Base-by-base conservation (phyloP, 2,113 vertebrate genomes). In the Phaethon lepturus region DNA sequence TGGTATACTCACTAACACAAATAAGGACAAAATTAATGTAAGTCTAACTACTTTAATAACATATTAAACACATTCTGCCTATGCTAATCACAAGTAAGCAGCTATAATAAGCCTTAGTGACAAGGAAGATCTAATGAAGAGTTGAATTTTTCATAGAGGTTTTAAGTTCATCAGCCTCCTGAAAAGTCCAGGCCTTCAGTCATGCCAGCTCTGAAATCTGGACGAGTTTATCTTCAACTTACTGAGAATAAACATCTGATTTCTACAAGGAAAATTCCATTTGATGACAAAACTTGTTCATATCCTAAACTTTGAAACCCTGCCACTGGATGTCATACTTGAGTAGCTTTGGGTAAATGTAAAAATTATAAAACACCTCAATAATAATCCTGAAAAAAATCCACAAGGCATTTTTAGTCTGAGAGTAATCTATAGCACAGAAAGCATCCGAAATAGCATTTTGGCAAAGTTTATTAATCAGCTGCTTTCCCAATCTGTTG, bases 21-120 rank as follows among this genome's bases (percentile, higher is more conserved):
- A 84, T 1, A 56, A 16, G 28, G 73, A 91, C 26, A 93, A 97
- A 88, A 93, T 78, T 79, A 71, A 60, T 77, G 29, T 28, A 92
- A 85, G 62, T 85, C 71, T 72, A 80, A 79, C 92, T 74, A 81
- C 77, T 97, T 91, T 85, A 95, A 95, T 90, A 95, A 95, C 74
- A 73, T 93, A 91, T 92, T 76, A 93, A 95, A 95, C n/a, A 79
- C 52, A 73, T 87, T 82, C 93, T 91, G 93, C 74, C 95, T 60
- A 13, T 73, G 84, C 47, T 95, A 96, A 96, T 96, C 95, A 74
- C 59, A 80, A 87, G 52, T 95, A 97, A 96, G 87, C 45, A 0
- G 91, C 62, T 96, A 62, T 71, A 93, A 94, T 88, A 97, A 94
- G 81, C 63, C 95, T 93, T 62, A 82, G 89, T 95, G 97, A 96